Conservation (phyloP, 2,888 invertebrate genomes). For the Dermolepida albohirtum region DNA sequence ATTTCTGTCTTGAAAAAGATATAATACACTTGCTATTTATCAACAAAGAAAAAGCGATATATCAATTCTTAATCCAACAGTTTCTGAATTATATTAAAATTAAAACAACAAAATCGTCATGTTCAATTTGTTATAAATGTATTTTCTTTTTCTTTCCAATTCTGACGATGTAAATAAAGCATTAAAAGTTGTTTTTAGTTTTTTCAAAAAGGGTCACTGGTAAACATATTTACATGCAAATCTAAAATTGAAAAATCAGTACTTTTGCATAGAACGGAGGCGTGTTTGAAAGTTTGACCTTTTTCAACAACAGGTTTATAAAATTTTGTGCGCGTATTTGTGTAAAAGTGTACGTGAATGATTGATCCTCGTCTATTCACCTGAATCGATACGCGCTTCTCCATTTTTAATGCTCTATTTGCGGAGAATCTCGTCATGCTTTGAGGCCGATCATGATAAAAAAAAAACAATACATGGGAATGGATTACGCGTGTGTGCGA, state of each 20-base stretch:
- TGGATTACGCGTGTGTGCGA: not conserved
- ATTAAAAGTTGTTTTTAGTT: too few relatives aligned
- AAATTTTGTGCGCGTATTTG: not conserved
- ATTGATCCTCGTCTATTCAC: conserved; percentile 11
- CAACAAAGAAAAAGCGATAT: too few relatives aligned
- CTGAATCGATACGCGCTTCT: conserved; percentile 14
- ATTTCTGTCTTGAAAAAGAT: too few relatives aligned
- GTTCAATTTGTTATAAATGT: too few relatives aligned
- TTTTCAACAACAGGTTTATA: conserved; percentile 9
- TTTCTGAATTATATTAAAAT: too few relatives aligned
- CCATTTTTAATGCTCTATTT: conserved; percentile 30
- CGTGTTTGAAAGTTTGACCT: conserved; percentile 10
- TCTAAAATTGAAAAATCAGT: conserved; percentile 2
- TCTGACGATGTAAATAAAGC: too few relatives aligned
- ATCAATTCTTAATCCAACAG: too few relatives aligned
- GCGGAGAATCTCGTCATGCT: conserved; percentile 13
- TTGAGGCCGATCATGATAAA: conserved; percentile 8
- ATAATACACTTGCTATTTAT: too few relatives aligned
- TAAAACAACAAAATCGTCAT: too few relatives aligned
- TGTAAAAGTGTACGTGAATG: not conserved
- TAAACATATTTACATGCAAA: not conserved
- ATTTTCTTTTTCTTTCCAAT: too few relatives aligned
- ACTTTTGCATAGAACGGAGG: not conserved
- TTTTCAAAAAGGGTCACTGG: not conserved
- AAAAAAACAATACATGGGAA: conserved; percentile 10